Conservation (phyloP, 2,113 vertebrate species). For the Elanoides forficatus region DNA sequence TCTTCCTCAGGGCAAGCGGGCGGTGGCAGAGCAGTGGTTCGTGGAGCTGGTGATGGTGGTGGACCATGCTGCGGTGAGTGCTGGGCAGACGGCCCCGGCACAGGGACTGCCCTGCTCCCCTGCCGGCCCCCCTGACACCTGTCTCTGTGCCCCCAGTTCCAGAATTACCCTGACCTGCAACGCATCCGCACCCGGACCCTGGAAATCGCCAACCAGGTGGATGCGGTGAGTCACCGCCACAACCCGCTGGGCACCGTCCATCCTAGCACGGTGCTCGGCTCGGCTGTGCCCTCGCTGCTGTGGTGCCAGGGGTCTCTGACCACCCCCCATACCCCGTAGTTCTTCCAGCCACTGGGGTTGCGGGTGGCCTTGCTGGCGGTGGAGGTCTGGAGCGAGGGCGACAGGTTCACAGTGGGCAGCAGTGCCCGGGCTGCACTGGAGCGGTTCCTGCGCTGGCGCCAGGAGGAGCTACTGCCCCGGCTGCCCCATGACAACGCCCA, state of each 20-base stretch:
- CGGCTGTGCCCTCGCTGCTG: not conserved
- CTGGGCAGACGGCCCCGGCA: fast-evolving
- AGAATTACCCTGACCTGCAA: constrained; percentile 75
- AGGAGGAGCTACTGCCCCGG: constrained; percentile 77
- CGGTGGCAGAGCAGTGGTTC: constrained; percentile 79
- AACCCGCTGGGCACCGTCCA: fast-evolving
- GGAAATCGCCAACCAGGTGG: constrained; percentile 88
- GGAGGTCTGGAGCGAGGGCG: constrained; percentile 86
- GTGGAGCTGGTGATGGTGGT: constrained; percentile 92
- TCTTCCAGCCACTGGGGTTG: constrained; percentile 85
- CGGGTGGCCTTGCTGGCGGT: constrained; percentile 85
- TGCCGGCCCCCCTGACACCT: fast-evolving
- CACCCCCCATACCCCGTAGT: constrained; percentile 63
- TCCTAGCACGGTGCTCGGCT: fast-evolving
- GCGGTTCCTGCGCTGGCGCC: constrained; percentile 88
- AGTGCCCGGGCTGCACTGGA: constrained; percentile 75
- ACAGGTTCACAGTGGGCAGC: constrained; percentile 74
- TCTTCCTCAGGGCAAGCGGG: constrained; percentile 67
- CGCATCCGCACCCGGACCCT: constrained; percentile 79
- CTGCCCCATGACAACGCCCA: constrained; percentile 91
- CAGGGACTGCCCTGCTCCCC: not conserved
- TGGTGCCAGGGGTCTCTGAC: not conserved
- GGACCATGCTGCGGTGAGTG: constrained; percentile 84
- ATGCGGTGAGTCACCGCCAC: constrained; percentile 74
- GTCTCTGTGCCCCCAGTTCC: constrained; percentile 64